Percentiles rank a stretch among this genome's conserved stretches.
Conservation (phyloP, 2,888 invertebrate species). For the Cyclophora albipunctata region DNA sequence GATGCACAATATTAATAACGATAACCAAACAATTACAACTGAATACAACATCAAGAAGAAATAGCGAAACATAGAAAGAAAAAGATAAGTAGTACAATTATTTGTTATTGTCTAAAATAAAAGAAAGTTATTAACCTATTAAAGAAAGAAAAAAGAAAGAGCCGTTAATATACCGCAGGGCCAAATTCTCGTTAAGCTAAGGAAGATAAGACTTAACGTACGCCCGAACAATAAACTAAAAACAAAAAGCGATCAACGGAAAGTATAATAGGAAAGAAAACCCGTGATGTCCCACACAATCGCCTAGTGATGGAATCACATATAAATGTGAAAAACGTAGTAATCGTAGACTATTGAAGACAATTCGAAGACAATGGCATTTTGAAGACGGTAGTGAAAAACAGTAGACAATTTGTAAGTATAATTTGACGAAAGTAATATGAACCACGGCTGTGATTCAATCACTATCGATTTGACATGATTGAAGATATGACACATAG, state of each 20-base stretch:
- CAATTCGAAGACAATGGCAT: not conserved
- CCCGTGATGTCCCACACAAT: slow-evolving; percentile 20
- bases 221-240: too few relatives aligned
- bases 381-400: not conserved
- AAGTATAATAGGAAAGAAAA: not conserved
- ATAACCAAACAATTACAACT: not conserved
- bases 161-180: too few relatives aligned
- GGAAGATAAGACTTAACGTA: not conserved
- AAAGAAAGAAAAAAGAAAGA: not conserved
- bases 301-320: slow-evolving; percentile 28
- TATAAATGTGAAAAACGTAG: slow-evolving; percentile 1
- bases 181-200: not conserved
- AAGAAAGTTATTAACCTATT: not conserved
- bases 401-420: slow-evolving; percentile 1
- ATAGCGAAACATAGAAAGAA: too few relatives aligned
- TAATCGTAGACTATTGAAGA: not conserved
- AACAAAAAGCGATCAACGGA: slow-evolving; percentile 2
- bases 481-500: slow-evolving; percentile 3
- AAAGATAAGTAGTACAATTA: too few relatives aligned
- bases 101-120: too few relatives aligned
- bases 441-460: slow-evolving; percentile 11
- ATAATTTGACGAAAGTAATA: slow-evolving; percentile 3
- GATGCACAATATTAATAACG: not conserved
- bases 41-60: too few relatives aligned
- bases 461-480: slow-evolving; percentile 25